phyloP scores from a whole-genome alignment of 2,797 vertebrate genomes.

The Enteromius fasciolatus region DNA sequence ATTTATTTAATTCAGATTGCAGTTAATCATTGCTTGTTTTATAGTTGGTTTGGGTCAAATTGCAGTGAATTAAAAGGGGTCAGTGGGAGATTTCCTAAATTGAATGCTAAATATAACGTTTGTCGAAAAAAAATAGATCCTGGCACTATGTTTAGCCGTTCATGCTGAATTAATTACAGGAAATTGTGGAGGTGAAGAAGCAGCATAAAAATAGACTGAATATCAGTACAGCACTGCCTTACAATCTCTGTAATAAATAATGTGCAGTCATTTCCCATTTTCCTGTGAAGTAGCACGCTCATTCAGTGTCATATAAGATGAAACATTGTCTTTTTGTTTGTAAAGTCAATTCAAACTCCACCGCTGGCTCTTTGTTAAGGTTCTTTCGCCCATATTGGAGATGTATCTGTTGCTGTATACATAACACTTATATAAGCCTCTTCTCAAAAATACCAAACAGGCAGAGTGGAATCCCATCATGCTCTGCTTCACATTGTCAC shows the following conservation, averaged over 20 bases:
- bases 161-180: background rate
- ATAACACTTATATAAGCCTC: conserved; percentile 12
- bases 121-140: background rate
- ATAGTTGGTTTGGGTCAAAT: background rate
- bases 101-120: background rate
- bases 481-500: conserved; percentile 52
- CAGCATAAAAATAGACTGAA: conserved; percentile 6
- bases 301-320: background rate
- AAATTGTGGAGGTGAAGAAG: background rate
- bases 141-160: background rate
- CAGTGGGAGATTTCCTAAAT: background rate
- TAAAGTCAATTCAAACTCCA: background rate
- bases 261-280: background rate
- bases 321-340: background rate
- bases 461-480: conserved; percentile 48
- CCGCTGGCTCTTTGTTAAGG: background rate
- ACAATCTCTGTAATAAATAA: background rate
- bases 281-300: background rate
- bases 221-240: background rate
- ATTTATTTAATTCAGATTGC: background rate
- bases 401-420: background rate
- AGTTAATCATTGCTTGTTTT: background rate
- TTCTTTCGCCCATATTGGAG: background rate
- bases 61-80: background rate
- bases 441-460: conserved; percentile 36